These are phyloP conservation scores for Pipa parva DNA, from an alignment of 2,113 vertebrate genomes.

Conservation along the genomic window DNA sequence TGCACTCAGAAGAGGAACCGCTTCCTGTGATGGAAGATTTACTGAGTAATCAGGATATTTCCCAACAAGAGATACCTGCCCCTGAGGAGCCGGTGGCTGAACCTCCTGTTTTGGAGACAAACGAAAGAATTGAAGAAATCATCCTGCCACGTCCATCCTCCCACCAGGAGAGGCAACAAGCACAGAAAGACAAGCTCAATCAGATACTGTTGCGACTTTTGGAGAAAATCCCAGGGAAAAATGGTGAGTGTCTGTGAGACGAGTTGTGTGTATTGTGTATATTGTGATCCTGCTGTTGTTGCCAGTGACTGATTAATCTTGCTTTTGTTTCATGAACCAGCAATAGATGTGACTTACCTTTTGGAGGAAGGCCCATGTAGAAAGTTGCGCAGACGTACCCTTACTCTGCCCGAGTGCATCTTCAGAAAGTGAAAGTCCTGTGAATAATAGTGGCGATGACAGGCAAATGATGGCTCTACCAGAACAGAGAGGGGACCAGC, in stretches of 20 bases:
- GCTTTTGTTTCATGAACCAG: constrained; percentile 57
- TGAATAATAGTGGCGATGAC: not conserved
- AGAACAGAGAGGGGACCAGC: not conserved
- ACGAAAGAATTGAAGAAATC: constrained; percentile 47
- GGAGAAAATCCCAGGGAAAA: constrained; percentile 90
- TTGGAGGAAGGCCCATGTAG: constrained; percentile 91
- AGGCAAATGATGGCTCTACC: constrained; percentile 38
- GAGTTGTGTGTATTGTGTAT: not conserved
- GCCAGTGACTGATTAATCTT: not conserved
- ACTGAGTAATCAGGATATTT: constrained; percentile 54
- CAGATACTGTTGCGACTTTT: constrained; percentile 88
- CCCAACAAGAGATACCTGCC: constrained; percentile 50
- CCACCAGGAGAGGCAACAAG: constrained; percentile 73
- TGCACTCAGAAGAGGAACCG: constrained; percentile 63
- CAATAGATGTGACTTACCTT: constrained; percentile 94
- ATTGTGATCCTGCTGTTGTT: not conserved
- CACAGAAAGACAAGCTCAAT: constrained; percentile 88
- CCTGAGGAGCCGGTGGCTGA: constrained; percentile 68
- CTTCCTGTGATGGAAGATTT: constrained; percentile 69
- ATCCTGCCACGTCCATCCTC: constrained; percentile 51
- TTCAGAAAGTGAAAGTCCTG: constrained; percentile 80
- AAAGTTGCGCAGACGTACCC: constrained; percentile 82
- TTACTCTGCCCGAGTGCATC: constrained; percentile 79
- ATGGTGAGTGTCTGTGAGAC: constrained; percentile 74
- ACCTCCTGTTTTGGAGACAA: constrained; percentile 47